Base-by-base conservation (phyloP, 2,797 vertebrate genomes). In the Arctocebus calabarensis region DNA sequence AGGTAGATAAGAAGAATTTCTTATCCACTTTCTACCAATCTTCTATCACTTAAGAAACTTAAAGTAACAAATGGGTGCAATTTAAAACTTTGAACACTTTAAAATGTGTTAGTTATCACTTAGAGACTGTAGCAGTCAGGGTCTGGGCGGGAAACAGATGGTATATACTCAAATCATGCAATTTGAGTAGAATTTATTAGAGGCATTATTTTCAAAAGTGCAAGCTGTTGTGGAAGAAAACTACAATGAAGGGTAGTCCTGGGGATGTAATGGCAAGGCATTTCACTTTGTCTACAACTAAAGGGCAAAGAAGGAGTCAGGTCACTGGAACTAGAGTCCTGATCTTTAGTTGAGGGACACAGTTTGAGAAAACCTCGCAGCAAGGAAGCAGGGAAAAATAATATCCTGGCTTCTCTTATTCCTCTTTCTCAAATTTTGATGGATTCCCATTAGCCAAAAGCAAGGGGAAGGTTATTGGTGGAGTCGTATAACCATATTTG, bases 81-180 rank as follows among this genome's bases (percentile, higher is more conserved):
- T 93, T 91, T 94, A 84, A 91, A 96, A 92, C 64, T 94, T 68
- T 29, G 43, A 95, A 77, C 82, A 84, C 40, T 94, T 92, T 64
- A 73, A 86, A 94, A 89, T 94, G 70, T 89, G 92, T 95, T 82
- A 94, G 84, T 86, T 88, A 66, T 77, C 57, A 73, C 40, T 87
- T 62, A 90, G 66, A 84, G 61, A 74, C 37, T 43, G 0, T 34
- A 77, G 84, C 55, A 84, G 9, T 52, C 9, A 81, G 27, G 2
- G 34, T 64, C 61, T 37, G 91, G 75, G 25, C 29, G 86, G n/a
- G 34, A 96, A 83, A 70, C 34, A 96, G 9, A 73, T 79, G 25
- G 16, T 6, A 64, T 27, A 68, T 2, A 77, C 34, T 77, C 71
- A 91, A 85, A 52, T 45, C 71, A 59, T 23, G 71, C 40, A 94